These are phyloP conservation scores for Magallana gigas DNA, from an alignment of 1,140 invertebrate genomes.

Conservation along the genomic window DNA sequence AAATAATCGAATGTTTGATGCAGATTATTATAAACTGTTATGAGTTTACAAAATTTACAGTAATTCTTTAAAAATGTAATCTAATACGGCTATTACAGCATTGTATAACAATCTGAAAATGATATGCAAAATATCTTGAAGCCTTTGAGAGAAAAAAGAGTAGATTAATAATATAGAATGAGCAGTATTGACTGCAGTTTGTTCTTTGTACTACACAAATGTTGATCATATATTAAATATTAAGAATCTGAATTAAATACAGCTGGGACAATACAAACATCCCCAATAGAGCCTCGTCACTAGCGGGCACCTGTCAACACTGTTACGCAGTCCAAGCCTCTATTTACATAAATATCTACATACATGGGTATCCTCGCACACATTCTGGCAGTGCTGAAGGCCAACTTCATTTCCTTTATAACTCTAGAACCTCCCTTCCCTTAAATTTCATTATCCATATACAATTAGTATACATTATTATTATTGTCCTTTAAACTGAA, in stretches of 20 bases:
- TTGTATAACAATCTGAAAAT: neutral
- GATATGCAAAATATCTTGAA: conserved; percentile 31
- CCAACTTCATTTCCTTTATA: neutral
- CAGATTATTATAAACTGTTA: neutral
- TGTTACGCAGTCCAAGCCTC: conserved; percentile 38
- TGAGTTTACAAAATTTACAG: neutral
- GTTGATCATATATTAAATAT: conserved; percentile 43
- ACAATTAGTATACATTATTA: neutral
- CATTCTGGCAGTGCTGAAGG: conserved; percentile 1
- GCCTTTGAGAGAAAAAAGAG: neutral
- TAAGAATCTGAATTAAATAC: conserved; percentile 55
- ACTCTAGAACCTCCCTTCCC: neutral
- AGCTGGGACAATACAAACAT: conserved; percentile 47
- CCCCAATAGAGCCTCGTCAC: conserved; percentile 40
- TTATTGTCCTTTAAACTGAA: neutral
- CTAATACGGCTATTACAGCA: neutral
- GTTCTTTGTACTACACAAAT: conserved; percentile 24
- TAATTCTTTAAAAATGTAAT: conserved; percentile 4
- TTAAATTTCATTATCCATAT: neutral
- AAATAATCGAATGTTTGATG: neutral
- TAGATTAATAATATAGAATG: neutral
- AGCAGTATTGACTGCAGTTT: conserved; percentile 12
- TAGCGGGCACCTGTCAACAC: conserved; percentile 32
- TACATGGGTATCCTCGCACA: neutral
- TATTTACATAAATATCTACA: conserved; percentile 12